Base-by-base conservation (phyloP, 2,888 invertebrate genomes). In the Netelia virgata region DNA sequence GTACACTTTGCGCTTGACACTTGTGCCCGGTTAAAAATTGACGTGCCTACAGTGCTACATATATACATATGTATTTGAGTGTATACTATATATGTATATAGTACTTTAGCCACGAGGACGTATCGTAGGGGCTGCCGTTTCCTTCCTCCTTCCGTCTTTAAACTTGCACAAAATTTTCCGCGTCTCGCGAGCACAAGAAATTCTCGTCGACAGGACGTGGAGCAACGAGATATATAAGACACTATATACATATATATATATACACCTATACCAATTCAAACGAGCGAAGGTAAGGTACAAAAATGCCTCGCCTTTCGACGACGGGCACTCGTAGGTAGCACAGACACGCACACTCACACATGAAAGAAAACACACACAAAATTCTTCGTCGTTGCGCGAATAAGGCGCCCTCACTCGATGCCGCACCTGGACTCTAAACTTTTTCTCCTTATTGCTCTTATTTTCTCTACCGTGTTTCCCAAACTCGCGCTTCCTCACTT, bases 361-460 rank as follows among this genome's bases (percentile, higher is more conserved):
- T 18, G n/a, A 16, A 57, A 8, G 2, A 57, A 16, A 50, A 50
- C 6, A 55, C 8, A 57, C 57, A 18, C 57, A 18, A 57, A 18
- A 57, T 11, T 55, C n/a, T 23, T 28, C 16, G 63, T 43, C 43
- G 80, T 66, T 36, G 36, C 66, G 78, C 83, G 90, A 91, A 87
- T 84, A 80, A 87, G 85, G 90, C 90, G 89, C 90, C 90, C 90
- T 88, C 91, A 87, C 89, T 73, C 11, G 64, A 83, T 76, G 64
- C 75, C 76, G 73, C 84, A 80, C 83, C 83, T 84, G 83, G 20
- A 43, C 57, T 57, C 16, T 23, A 72, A 75, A 23, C 9, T 61
- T 50, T n/a, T 47, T 68, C 53, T 64, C 11, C 11, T 50, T 9
- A 66, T 28, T 47, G 11, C 18, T 66, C 16, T 18, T 5, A 18